Conservation (phyloP, 2,113 vertebrate genomes). For the Cololabis saira region DNA sequence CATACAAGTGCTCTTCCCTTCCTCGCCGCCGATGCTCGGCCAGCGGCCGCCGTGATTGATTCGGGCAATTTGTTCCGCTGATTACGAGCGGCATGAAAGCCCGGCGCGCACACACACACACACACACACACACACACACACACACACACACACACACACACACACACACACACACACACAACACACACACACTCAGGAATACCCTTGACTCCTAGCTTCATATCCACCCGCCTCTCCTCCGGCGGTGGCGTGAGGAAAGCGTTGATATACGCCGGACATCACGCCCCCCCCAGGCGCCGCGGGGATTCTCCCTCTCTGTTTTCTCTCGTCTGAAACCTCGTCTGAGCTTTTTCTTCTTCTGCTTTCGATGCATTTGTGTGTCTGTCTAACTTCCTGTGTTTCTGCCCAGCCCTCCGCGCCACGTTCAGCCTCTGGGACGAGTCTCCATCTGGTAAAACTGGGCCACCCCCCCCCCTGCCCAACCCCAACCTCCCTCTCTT, state of each 20-base stretch:
- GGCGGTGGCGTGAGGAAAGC: slow-evolving; percentile 24
- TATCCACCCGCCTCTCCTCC: slow-evolving; percentile 26
- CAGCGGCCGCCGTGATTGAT: slow-evolving; percentile 81
- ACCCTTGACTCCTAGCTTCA: slow-evolving; percentile 41
- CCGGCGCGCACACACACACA: slow-evolving; percentile 32
- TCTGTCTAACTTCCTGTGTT: slow-evolving; percentile 82
- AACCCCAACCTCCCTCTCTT: background rate
- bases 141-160: slow-evolving; percentile 23
- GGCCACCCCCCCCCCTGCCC: slow-evolving; percentile 58
- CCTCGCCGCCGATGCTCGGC: slow-evolving; percentile 54
- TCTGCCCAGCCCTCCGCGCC: slow-evolving; percentile 77
- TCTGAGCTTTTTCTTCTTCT: slow-evolving; percentile 32
- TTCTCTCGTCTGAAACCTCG: slow-evolving; percentile 25
- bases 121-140: slow-evolving; percentile 24
- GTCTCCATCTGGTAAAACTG: slow-evolving; percentile 83
- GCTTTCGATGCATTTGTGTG: slow-evolving; percentile 41
- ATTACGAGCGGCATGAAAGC: slow-evolving; percentile 76
- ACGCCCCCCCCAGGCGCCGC: slow-evolving; percentile 55
- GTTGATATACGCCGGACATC: slow-evolving; percentile 67
- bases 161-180: slow-evolving; percentile 17
- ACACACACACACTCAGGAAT: slow-evolving; percentile 23
- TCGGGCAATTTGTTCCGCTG: slow-evolving; percentile 84
- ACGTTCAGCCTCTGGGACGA: slow-evolving; percentile 76
- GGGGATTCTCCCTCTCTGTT: slow-evolving; percentile 48
- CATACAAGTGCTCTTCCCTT: slow-evolving; percentile 77